Conservation (phyloP, 2,113 vertebrate species). For the Varanus salvator region DNA sequence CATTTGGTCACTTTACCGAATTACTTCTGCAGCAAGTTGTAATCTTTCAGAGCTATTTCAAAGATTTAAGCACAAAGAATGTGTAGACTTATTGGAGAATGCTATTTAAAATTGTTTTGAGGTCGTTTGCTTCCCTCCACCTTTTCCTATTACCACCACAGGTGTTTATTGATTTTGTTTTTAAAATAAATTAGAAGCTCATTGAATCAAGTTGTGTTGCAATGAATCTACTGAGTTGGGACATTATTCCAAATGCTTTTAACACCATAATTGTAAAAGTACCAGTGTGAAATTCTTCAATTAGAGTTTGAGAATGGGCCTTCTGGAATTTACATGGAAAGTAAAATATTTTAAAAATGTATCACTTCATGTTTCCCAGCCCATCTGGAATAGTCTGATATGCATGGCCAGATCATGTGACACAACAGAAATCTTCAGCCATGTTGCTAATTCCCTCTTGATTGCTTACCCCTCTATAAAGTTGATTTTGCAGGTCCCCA, state of each 20-base stretch:
- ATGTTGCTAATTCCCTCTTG: neutral
- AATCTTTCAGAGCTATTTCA: constrained; percentile 41
- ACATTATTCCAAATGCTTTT: neutral
- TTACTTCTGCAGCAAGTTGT: constrained; percentile 59
- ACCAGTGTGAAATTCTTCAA: neutral
- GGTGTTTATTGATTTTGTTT: constrained; percentile 19
- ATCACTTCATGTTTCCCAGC: neutral
- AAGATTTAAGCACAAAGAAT: constrained; percentile 24
- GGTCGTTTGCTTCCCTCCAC: neutral
- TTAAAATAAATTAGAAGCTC: constrained; percentile 8
- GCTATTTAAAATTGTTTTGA: constrained; percentile 16
- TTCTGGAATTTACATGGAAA: neutral
- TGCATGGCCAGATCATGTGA: neutral
- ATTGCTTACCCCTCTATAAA: neutral
- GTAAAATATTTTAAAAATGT: neutral
- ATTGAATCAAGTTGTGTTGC: constrained; percentile 2
- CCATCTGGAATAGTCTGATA: neutral
- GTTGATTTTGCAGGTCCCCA: too few species aligned
- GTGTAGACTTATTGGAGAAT: neutral
- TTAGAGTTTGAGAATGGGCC: neutral
- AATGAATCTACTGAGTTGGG: neutral
- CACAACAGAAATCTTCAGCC: too few species aligned
- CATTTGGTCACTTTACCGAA: constrained; percentile 63
- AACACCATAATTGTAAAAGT: neutral
- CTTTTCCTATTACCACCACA: neutral